Conservation (phyloP, 2,113 vertebrate species). For the Strigops habroptila region DNA sequence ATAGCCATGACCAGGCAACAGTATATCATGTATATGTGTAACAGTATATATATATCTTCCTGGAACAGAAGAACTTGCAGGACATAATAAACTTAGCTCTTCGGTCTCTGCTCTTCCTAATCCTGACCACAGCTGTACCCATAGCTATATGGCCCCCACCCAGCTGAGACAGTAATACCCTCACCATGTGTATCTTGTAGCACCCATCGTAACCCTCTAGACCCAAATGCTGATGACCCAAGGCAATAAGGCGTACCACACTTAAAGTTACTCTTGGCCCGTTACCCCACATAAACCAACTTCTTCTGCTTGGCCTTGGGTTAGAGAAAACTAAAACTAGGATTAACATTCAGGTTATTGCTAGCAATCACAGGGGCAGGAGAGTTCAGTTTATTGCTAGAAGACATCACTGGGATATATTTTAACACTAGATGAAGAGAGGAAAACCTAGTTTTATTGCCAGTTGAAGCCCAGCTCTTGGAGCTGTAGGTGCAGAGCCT, state of each 20-base stretch:
- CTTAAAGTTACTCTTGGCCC: background rate
- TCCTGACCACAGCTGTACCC: background rate
- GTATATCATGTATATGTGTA: background rate
- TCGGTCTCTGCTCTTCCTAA: background rate
- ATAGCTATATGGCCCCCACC: background rate
- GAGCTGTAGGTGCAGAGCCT: background rate
- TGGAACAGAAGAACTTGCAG: background rate
- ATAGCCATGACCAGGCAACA: background rate
- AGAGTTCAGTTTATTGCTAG: background rate
- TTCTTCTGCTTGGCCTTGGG: background rate
- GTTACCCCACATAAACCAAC: background rate
- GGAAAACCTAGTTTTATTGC: background rate
- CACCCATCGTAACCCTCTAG: background rate
- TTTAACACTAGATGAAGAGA: background rate
- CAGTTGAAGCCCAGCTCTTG: background rate
- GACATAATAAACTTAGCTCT: background rate
- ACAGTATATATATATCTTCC: background rate
- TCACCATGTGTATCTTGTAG: background rate
- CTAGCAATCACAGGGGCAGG: background rate
- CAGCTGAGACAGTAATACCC: background rate
- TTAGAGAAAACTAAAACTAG: background rate
- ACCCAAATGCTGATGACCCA: background rate
- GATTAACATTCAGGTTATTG: background rate
- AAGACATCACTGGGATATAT: background rate
- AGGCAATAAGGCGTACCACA: background rate